Conservation (phyloP, 2,888 invertebrate species). For the Octodonta nipae region DNA sequence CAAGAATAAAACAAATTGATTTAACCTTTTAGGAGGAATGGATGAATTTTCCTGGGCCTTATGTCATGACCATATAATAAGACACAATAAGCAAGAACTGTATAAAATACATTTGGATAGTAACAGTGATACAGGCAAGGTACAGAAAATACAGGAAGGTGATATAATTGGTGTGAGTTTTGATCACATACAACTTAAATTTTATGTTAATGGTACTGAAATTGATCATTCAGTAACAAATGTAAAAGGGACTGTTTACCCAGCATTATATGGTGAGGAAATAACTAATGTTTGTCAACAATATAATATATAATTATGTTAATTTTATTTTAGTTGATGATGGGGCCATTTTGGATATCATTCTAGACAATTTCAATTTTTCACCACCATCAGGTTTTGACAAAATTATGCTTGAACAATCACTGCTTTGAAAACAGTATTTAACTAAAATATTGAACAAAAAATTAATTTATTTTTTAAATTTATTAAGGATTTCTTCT, state of each 20-base stretch:
- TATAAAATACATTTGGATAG: conserved; percentile 37
- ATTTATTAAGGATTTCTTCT: no score
- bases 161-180: conserved; percentile 88
- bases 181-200: conserved; percentile 91
- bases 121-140: conserved; percentile 9
- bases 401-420: conserved; percentile 92
- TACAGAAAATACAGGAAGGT: conserved; percentile 67
- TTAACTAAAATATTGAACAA: no score
- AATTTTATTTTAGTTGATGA: conserved; percentile 73
- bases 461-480: no score
- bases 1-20: no score
- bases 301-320: no score
- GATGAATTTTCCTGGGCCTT: conserved; percentile 89
- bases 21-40: conserved; percentile 54
- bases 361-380: conserved; percentile 78
- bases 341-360: conserved; percentile 91
- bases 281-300: no score
- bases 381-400: conserved; percentile 79
- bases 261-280: conserved; percentile 75
- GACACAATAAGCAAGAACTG: conserved; percentile 70
- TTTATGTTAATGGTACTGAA: conserved; percentile 83
- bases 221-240: conserved; percentile 75
- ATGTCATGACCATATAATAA: conserved; percentile 75
- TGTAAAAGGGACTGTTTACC: conserved; percentile 81
- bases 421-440: no score